Evolutionary conservation across 64 coral and sea anemone genomes (phyloP).

Genomic region (Porites australiensis): DNA sequence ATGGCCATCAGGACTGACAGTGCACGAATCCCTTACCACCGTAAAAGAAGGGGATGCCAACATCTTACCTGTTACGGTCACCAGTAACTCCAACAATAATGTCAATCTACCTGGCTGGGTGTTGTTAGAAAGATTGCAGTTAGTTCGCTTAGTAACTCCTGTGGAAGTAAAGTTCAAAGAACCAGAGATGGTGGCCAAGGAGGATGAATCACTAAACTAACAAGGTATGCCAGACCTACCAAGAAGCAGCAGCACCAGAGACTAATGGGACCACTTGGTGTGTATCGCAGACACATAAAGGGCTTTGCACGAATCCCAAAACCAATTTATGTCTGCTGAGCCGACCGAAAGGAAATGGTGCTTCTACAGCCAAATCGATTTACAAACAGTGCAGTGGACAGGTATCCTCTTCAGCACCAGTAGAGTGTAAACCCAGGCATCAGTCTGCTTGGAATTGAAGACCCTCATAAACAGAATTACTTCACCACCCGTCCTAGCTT

Average conservation of each 20-base stretch:
- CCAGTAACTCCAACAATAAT: slow-evolving; percentile 64
- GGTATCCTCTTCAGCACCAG: neutral
- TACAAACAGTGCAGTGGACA: neutral
- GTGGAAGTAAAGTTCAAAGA: slow-evolving; percentile 68
- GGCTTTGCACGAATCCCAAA: slow-evolving; percentile 16
- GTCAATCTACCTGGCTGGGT: slow-evolving; percentile 56
- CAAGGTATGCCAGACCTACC: too few species aligned
- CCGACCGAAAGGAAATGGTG: neutral
- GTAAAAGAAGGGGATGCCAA: slow-evolving; percentile 50
- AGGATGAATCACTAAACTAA: too few species aligned
- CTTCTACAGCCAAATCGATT: neutral
- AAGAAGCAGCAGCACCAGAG: too few species aligned
- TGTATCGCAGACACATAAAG: slow-evolving; percentile 12
- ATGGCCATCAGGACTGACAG: slow-evolving; percentile 45
- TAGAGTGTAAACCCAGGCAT: neutral
- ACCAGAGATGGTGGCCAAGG: too few species aligned
- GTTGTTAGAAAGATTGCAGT: slow-evolving; percentile 48
- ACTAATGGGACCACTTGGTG: slow-evolving; percentile 5
- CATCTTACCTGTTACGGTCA: slow-evolving; percentile 39
- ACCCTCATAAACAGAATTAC: neutral
- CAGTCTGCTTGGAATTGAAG: slow-evolving; percentile 2
- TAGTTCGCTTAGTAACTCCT: slow-evolving; percentile 71
- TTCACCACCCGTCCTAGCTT: slow-evolving; percentile 11
- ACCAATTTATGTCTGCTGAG: slow-evolving; percentile 1
- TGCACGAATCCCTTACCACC: slow-evolving; percentile 65